These are phyloP conservation scores for Erpornis zantholeuca DNA, from an alignment of 2,113 vertebrate species.

Conservation along the genomic window DNA sequence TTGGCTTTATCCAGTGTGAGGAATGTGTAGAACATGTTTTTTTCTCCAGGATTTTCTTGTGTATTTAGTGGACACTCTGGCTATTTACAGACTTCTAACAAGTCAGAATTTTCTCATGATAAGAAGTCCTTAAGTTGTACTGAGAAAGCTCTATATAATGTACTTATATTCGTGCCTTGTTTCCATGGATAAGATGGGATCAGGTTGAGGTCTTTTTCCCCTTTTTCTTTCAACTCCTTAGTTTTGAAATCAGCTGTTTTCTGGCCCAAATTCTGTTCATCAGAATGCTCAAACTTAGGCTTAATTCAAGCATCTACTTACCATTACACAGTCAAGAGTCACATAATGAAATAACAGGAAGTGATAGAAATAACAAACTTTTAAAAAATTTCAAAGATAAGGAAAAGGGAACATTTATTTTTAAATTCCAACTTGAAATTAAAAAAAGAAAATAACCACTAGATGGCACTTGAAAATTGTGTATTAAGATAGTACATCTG, in stretches of 20 bases:
- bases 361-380: background rate
- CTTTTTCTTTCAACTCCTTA: background rate
- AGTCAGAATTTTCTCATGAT: background rate
- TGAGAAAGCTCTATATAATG: background rate
- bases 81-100: background rate
- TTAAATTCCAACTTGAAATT: background rate
- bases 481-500: background rate
- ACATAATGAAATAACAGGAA: background rate
- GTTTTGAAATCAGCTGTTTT: background rate
- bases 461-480: constrained; percentile 71
- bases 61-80: background rate
- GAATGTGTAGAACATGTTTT: background rate
- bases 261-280: background rate
- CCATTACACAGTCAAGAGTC: background rate
- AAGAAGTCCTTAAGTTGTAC: background rate
- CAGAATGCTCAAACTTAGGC: background rate
- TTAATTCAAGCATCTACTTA: background rate
- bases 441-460: constrained; percentile 60
- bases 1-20: background rate
- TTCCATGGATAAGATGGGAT: background rate
- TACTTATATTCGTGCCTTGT: background rate
- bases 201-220: rapidly evolving
- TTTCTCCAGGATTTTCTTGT: background rate
- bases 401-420: background rate
- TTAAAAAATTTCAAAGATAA: rapidly evolving